These are phyloP conservation scores for Eurois occulta DNA, from an alignment of 2,888 invertebrate species.

Conservation along the genomic window DNA sequence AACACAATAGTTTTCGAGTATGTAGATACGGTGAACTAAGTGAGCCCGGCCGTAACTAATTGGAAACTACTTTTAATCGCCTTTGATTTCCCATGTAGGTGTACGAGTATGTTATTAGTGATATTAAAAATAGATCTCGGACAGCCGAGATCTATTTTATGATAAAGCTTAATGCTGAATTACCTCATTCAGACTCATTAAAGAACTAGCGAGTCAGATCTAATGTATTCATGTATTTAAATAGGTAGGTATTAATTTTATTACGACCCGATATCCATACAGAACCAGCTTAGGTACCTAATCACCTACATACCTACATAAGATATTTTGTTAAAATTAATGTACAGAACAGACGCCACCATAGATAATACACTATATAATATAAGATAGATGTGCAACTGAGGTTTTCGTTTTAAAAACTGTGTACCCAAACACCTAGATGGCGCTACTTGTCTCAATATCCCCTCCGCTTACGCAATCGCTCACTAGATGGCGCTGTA, in stretches of 20 bases:
- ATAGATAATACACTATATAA: no score
- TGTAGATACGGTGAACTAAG: background rate
- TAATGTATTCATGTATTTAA: background rate
- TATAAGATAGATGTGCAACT: no score
- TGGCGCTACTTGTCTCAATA: no score
- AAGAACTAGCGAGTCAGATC: background rate
- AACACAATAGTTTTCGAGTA: background rate
- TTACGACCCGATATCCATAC: background rate
- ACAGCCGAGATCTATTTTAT: constrained; percentile 4
- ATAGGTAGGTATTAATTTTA: background rate
- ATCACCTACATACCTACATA: background rate
- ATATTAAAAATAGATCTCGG: no score
- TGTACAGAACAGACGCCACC: no score
- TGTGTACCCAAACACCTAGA: no score
- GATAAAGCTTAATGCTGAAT: background rate
- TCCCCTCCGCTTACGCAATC: no score
- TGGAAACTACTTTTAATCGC: background rate
- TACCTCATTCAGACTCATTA: background rate
- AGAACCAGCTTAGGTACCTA: background rate
- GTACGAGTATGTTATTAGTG: background rate
- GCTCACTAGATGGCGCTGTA: no score
- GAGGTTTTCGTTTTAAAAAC: no score
- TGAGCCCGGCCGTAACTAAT: background rate
- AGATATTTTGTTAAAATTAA: no score
- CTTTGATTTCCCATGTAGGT: background rate